phyloP scores from a whole-genome alignment of 2,888 invertebrate genomes.

The Ferrisia virgata region DNA sequence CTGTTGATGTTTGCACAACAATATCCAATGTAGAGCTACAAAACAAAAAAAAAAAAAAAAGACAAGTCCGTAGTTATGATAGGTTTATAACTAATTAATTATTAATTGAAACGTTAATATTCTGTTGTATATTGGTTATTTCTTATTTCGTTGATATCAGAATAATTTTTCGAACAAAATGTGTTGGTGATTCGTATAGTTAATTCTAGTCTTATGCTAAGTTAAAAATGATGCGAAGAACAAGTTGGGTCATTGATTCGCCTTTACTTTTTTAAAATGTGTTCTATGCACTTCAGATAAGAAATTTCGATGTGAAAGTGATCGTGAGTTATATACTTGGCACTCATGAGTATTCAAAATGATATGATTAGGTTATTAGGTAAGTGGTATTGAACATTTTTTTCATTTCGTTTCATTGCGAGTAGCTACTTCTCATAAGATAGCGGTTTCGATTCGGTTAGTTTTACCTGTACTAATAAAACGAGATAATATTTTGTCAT shows the following conservation, averaged over 20 bases:
- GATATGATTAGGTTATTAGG: conserved; percentile 43
- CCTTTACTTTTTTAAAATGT: neutral
- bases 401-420: neutral
- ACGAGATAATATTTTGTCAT: neutral
- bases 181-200: neutral
- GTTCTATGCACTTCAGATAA: neutral
- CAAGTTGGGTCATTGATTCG: neutral
- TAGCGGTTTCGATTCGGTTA: neutral
- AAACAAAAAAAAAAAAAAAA: neutral
- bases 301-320: neutral
- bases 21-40: neutral
- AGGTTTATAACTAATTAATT: neutral
- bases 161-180: neutral
- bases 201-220: neutral
- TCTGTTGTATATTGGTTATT: neutral
- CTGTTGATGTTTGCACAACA: conserved; percentile 11
- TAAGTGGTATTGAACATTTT: conserved; percentile 2
- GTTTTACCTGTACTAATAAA: neutral
- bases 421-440: neutral
- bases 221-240: neutral
- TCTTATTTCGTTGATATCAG: neutral
- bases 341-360: conserved; percentile 42
- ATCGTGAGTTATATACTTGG: neutral
- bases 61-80: neutral
- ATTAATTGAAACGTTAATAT: neutral